Base-by-base conservation (phyloP, 2,797 vertebrate species). In the Taenioides sp. region DNA sequence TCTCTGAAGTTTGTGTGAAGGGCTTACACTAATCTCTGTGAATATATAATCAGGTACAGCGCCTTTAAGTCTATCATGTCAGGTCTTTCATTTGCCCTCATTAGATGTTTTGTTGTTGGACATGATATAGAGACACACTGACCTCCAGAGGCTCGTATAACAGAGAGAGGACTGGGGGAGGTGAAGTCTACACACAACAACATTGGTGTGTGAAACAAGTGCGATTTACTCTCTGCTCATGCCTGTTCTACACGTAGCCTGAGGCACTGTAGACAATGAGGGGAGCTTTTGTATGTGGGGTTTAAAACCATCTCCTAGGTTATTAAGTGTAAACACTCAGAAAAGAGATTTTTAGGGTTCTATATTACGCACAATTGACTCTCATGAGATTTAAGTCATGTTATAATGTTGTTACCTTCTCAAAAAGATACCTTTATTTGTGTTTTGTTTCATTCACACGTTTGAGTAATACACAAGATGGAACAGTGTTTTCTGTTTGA, bases 151-250 rank as follows among this genome's bases (percentile, higher is more conserved):
- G 84, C 82, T 89, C 84, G 80, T 68, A 20, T 72, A 74, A 78
- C 70, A 71, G 54, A 72, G 68, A 74, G 77, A 76, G 7, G 73
- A 76, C 74, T 65, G 79, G 65, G 80, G 80, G 76, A 54, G 81
- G 82, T 69, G 81, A 80, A 78, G 82, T 85, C 81, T 88, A 3
- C 23, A 25, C 55, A 57, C 7, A 57, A 73, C 71, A 86, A 86
- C 72, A 22, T 82, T 79, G 49, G 83, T 92, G 87, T 89, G 86
- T 81, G 85, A 92, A 89, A 81, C 80, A 65, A 83, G 82, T 75
- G 80, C 91, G 90, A 92, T 87, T 92, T 91, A 92, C 86, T 87
- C 80, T 70, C 82, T 87, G 68, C 85, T 91, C 85, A 85, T 84
- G 82, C 69, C 67, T 52, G 64, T 68, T 87, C 81, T 65, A 72